phyloP scores from a whole-genome alignment of 1,140 invertebrate genomes.

The Drosophila neocordata region DNA sequence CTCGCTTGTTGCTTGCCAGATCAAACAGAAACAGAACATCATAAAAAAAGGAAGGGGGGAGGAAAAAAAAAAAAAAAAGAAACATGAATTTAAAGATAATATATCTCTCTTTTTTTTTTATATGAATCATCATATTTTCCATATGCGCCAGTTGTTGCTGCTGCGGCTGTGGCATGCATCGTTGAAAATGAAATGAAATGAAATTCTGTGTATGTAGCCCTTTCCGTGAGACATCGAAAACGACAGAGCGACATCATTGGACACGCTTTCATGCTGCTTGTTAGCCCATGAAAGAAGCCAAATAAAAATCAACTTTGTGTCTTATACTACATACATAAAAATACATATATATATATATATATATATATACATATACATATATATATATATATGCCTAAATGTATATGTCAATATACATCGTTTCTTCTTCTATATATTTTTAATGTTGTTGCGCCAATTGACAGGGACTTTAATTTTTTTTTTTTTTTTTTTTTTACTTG shows the following conservation, averaged over 20 bases:
- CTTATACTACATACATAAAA: neutral
- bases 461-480: slow-evolving; percentile 68
- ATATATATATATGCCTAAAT: slow-evolving; percentile 18
- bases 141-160: slow-evolving; percentile 6
- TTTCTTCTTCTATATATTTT: slow-evolving; percentile 12
- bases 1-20: slow-evolving; percentile 12
- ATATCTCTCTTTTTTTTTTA: neutral
- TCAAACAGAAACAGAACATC: slow-evolving; percentile 29
- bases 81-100: neutral
- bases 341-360: slow-evolving; percentile 16
- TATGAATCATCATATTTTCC: slow-evolving; percentile 9
- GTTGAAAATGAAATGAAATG: slow-evolving; percentile 38
- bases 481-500: slow-evolving; percentile 33
- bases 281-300: slow-evolving; percentile 56
- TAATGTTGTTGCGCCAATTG: slow-evolving; percentile 62
- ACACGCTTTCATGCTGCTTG: slow-evolving; percentile 66
- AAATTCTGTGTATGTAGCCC: slow-evolving; percentile 35
- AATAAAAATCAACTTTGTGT: slow-evolving; percentile 44
- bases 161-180: slow-evolving; percentile 39
- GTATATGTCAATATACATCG: too few relatives aligned
- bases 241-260: slow-evolving; percentile 24
- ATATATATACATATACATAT: neutral
- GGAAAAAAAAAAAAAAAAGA: neutral
- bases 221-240: slow-evolving; percentile 28
- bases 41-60: neutral